These are phyloP conservation scores for Lophius piscatorius DNA, from an alignment of 2,113 vertebrate species.

Conservation along the genomic window DNA sequence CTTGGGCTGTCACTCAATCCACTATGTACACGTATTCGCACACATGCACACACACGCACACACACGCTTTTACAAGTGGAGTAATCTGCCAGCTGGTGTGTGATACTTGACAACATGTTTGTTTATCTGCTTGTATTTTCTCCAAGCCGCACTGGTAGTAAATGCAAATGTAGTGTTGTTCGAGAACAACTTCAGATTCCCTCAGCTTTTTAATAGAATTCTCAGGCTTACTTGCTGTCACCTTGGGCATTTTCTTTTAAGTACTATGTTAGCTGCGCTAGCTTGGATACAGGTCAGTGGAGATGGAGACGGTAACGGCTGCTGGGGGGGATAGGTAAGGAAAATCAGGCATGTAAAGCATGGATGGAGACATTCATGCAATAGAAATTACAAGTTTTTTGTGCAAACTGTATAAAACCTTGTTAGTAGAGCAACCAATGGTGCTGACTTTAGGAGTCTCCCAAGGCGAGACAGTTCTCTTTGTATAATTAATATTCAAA, in stretches of 20 bases:
- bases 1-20: conserved; percentile 66
- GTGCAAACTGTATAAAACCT: conserved; percentile 13
- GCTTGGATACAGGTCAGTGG: conserved; percentile 28
- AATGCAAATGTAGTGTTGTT: conserved; percentile 11
- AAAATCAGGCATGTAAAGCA: conserved; percentile 13
- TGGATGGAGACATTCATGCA: conserved; percentile 15
- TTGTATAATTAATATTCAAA: not conserved
- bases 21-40: conserved; percentile 18
- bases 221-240: not conserved
- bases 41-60: conserved; percentile 26
- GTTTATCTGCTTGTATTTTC: conserved; percentile 23
- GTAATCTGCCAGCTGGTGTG: conserved; percentile 48
- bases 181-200: not conserved
- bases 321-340: not conserved
- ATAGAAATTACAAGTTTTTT: conserved; percentile 1
- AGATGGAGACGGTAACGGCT: conserved; percentile 35
- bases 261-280: conserved; percentile 16
- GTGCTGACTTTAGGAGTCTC: conserved; percentile 21
- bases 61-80: not conserved
- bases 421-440: conserved; percentile 9
- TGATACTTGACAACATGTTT: conserved; percentile 42
- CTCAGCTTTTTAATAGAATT: not conserved
- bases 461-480: not conserved
- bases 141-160: conserved; percentile 5
- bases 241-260: not conserved